Evolutionary conservation across 2,888 invertebrate genomes (phyloP).

Genomic region (Ophioninae sp.): DNA sequence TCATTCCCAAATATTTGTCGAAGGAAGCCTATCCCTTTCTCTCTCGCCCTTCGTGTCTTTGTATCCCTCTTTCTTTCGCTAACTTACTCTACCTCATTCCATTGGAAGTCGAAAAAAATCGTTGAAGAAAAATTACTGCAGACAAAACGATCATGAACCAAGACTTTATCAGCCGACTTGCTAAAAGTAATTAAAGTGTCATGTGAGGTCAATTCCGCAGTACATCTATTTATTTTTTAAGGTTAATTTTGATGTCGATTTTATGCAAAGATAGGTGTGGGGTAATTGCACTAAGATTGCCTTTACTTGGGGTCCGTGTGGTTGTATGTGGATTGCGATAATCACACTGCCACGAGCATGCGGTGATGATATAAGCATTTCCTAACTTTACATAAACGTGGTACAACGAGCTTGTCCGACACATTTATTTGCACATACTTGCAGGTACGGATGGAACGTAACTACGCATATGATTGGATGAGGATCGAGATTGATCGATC

Average conservation of each 20-base stretch:
- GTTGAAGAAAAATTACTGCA: too few relatives aligned
- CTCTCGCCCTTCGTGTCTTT: too few relatives aligned
- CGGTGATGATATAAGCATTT: conserved; percentile 41
- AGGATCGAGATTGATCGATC: conserved; percentile 13
- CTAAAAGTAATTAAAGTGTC: too few relatives aligned
- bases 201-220: too few relatives aligned
- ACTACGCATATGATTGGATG: not conserved
- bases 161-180: too few relatives aligned
- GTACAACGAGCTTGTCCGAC: not conserved
- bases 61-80: not conserved
- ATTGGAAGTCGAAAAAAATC: not conserved
- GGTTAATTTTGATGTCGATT: too few relatives aligned
- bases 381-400: not conserved
- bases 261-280: not conserved
- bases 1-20: conserved; percentile 1
- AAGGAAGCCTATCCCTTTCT: not conserved
- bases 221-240: too few relatives aligned
- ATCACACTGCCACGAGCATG: conserved; percentile 42
- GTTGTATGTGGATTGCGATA: conserved; percentile 32
- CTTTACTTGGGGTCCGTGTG: conserved; percentile 10
- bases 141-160: too few relatives aligned
- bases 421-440: not conserved
- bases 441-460: not conserved
- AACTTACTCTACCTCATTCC: too few relatives aligned
- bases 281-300: conserved; percentile 34